These are phyloP conservation scores for Beaufortia kweichowensis DNA, from an alignment of 2,113 vertebrate genomes.

Conservation along the genomic window DNA sequence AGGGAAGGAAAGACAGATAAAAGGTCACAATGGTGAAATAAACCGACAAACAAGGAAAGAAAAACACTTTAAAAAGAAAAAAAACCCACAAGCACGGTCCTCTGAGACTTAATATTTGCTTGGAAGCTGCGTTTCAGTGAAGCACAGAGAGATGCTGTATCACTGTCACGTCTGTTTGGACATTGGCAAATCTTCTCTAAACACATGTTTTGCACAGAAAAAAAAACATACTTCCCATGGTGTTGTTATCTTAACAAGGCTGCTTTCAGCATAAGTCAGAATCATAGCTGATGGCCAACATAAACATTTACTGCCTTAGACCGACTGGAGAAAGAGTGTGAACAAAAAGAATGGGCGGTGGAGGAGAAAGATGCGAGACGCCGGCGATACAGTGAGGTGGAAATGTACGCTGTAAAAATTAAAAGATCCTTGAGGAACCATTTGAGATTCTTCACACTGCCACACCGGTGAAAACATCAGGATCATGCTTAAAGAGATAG, in stretches of 20 bases:
- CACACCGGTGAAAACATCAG: too few relatives aligned
- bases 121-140: constrained; percentile 30
- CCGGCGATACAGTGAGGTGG: not conserved
- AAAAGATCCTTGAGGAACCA: too few relatives aligned
- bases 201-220: constrained; percentile 59
- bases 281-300: constrained; percentile 50
- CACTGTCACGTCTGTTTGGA: constrained; percentile 58
- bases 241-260: constrained; percentile 55
- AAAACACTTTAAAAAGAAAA: too few relatives aligned
- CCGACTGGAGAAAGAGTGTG: constrained; percentile 12
- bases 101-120: constrained; percentile 27
- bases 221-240: constrained; percentile 51
- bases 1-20: not conserved
- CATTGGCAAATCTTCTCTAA: constrained; percentile 60
- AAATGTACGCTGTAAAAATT: too few relatives aligned
- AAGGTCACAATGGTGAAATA: not conserved
- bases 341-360: not conserved
- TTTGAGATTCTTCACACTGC: too few relatives aligned
- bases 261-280: constrained; percentile 54
- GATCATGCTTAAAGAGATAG: too few relatives aligned
- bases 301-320: constrained; percentile 51
- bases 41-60: constrained; percentile 14
- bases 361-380: not conserved
- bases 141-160: constrained; percentile 45
- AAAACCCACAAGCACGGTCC: constrained; percentile 12